Evolutionary conservation across 2,888 invertebrate genomes (phyloP), one percentile per base, ranked within the genome.

Genomic region (Ariolimax columbianus): DNA sequence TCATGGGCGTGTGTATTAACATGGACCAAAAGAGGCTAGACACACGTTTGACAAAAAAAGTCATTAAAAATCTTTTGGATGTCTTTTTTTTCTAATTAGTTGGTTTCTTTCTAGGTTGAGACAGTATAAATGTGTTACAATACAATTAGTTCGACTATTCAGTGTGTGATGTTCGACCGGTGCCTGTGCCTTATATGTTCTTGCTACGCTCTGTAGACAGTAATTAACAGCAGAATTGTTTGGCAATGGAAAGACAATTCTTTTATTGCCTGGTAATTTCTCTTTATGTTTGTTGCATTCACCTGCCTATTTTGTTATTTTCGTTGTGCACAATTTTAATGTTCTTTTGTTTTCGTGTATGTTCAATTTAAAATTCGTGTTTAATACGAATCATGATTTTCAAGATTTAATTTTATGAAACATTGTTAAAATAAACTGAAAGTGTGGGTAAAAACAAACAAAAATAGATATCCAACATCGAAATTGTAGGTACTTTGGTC

Each of bases 211-310:
- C n/a, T n/a, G 1, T 26, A 4, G 73, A 6, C n/a, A 4, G 63
- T 33, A n/a, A n/a, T n/a, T n/a, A 0, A 43, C 14, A 36, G 4
- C 4, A 43, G n/a, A 47, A 73, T n/a, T 30, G 30, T 43, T 30
- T 43, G 2, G 30, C n/a, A 43, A 73, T 73, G 73, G 0, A 47
- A 11, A 26, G 43, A n/a, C 47, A 73, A 30, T 73, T 43, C n/a
- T 73, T 30, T 43, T 73, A 47, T n/a, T 73, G 73, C n/a, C 30
- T 73, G 73, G 73, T 73, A 73, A 73, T 43, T 73, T 47, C 7
- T 55, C 3, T 6, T 14, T 55, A 55, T 23, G 3, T 17, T 55
- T 17, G 3, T 55, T 2, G 55, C 17, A 23, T 55, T 55, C 14
- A 47, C 47, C 7, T 11, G 7, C 7, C 17, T 47, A 47, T 47